Percentiles rank a stretch among this genome's conserved stretches.
Evolutionary conservation across 2,888 invertebrate genomes (phyloP).

Genomic region (Prosopocoilus inquinatus): DNA sequence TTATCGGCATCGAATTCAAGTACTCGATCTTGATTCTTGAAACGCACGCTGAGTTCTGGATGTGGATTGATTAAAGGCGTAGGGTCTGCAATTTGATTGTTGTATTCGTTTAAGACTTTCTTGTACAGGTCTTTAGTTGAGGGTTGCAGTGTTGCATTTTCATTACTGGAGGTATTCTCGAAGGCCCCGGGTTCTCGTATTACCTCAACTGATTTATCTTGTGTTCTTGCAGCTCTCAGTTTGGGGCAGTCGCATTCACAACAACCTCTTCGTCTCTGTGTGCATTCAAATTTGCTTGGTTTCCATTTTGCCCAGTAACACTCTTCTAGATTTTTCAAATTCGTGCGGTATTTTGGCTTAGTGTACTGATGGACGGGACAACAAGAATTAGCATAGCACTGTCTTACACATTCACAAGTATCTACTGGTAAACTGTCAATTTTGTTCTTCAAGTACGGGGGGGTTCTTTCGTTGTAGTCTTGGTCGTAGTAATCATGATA

Average conservation of each 20-base stretch:
- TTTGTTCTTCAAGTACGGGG: constrained; percentile 10
- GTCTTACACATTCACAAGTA: background rate
- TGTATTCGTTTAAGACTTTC: too few relatives aligned
- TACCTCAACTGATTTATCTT: constrained; percentile 12
- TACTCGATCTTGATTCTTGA: too few relatives aligned
- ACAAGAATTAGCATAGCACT: background rate
- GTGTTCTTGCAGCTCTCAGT: background rate
- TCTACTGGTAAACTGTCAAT: constrained; percentile 11
- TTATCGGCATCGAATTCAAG: background rate
- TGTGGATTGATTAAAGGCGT: too few relatives aligned
- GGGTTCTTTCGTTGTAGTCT: constrained; percentile 2
- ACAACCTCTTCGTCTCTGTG: background rate
- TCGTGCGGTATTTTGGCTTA: background rate
- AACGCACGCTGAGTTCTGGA: too few relatives aligned
- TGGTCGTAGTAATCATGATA: constrained; percentile 5
- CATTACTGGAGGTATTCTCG: background rate
- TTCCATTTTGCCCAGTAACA: constrained; percentile 48
- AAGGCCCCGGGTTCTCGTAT: constrained; percentile 11
- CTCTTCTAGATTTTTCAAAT: constrained; percentile 40
- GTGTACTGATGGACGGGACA: constrained; percentile 14
- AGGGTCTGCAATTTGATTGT: too few relatives aligned
- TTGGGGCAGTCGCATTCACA: background rate
- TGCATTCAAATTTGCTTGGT: constrained; percentile 31
- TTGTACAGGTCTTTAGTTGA: too few relatives aligned
- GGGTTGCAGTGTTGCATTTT: background rate